Evolutionary conservation across 2,888 invertebrate species (phyloP).

Genomic region (Dioctria rufipes): DNA sequence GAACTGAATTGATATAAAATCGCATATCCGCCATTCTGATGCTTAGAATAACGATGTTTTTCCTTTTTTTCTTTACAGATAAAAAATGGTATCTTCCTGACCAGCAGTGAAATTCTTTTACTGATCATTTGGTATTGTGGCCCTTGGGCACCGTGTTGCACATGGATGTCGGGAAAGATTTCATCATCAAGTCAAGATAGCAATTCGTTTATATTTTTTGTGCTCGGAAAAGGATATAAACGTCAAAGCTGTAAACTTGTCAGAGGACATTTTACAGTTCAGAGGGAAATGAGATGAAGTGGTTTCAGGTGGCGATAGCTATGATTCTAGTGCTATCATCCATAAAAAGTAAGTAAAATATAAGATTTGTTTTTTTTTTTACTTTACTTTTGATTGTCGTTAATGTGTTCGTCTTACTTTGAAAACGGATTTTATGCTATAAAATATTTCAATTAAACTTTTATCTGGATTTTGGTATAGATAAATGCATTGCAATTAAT

Average conservation of each 20-base stretch:
- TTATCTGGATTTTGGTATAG: too few species aligned
- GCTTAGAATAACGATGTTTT: not conserved
- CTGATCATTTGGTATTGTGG: constrained; percentile 35
- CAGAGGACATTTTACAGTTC: constrained; percentile 64
- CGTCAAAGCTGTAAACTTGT: constrained; percentile 56
- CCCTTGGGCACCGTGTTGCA: constrained; percentile 39
- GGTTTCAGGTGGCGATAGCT: constrained; percentile 72
- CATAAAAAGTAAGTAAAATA: constrained; percentile 69
- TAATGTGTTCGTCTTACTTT: too few species aligned
- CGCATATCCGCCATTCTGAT: too few species aligned
- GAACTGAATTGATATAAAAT: too few species aligned
- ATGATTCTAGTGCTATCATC: constrained; percentile 72
- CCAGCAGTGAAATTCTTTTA: constrained; percentile 34
- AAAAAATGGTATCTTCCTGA: constrained; percentile 51
- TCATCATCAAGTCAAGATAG: constrained; percentile 45
- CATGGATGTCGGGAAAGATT: constrained; percentile 40
- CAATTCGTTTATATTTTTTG: constrained; percentile 31
- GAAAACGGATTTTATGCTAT: too few species aligned
- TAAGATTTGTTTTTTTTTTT: too few species aligned
- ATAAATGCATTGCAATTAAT: too few species aligned
- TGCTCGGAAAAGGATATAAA: constrained; percentile 22
- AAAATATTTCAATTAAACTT: too few species aligned
- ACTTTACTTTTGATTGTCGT: too few species aligned
- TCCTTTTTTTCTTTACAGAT: constrained; percentile 13
- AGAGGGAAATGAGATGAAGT: constrained; percentile 73